These are phyloP conservation scores for Phalacrocorax carbo DNA, from an alignment of 2,113 vertebrate species.

Conservation along the genomic window DNA sequence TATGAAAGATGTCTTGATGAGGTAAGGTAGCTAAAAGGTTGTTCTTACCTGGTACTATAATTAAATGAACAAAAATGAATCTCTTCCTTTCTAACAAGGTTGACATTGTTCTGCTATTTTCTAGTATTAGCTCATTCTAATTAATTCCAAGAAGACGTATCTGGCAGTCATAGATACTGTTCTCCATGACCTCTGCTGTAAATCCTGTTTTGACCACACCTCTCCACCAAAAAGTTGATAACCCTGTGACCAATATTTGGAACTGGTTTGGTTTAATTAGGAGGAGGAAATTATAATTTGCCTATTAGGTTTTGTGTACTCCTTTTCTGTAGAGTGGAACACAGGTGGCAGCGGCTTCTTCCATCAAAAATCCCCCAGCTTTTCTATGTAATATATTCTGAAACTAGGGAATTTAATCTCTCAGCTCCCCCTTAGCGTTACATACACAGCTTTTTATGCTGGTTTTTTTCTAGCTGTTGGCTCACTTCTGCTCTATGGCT, in stretches of 20 bases:
- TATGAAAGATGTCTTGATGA: slow-evolving; percentile 93
- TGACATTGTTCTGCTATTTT: slow-evolving; percentile 30
- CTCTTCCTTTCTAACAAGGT: background rate
- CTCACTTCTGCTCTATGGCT: background rate
- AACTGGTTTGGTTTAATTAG: background rate
- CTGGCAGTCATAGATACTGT: background rate
- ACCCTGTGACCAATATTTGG: background rate
- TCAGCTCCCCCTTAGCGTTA: background rate
- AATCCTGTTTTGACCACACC: background rate
- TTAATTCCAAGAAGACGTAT: slow-evolving; percentile 17
- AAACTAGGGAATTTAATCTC: background rate
- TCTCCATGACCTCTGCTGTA: background rate
- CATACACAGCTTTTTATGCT: background rate
- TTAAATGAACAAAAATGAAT: slow-evolving; percentile 24
- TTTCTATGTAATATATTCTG: background rate
- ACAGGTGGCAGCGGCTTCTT: background rate
- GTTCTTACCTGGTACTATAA: background rate
- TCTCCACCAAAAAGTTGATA: background rate
- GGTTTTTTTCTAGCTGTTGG: background rate
- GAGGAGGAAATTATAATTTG: background rate
- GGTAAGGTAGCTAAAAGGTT: slow-evolving; percentile 75
- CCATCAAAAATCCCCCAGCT: background rate
- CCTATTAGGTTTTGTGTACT: background rate
- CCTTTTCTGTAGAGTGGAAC: background rate
- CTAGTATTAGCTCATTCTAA: slow-evolving; percentile 21